These are phyloP conservation scores for Phataginus tricuspis DNA, from an alignment of 2,797 vertebrate genomes.

Conservation along the genomic window DNA sequence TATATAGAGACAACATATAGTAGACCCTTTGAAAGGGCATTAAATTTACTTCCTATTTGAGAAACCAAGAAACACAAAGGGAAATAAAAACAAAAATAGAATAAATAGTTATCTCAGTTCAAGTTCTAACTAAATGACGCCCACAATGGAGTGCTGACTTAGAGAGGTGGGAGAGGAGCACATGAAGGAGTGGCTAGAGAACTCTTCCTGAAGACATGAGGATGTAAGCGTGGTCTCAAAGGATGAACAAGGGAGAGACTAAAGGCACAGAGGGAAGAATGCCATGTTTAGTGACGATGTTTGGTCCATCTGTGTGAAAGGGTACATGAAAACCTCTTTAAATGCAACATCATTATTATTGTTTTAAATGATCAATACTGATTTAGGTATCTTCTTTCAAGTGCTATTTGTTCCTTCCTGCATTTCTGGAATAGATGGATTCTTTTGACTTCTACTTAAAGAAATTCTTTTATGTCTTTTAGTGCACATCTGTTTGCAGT, in stretches of 20 bases:
- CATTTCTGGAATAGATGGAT: not conserved
- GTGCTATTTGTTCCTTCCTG: not conserved
- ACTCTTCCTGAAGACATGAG: not conserved
- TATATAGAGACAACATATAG: not conserved
- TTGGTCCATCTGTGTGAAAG: not conserved
- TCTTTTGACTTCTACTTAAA: slow-evolving; percentile 52
- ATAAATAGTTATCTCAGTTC: not conserved
- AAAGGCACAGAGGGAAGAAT: not conserved
- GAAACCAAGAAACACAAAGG: slow-evolving; percentile 1
- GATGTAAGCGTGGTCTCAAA: not conserved
- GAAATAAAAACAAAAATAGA: slow-evolving; percentile 3
- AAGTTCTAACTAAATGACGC: not conserved
- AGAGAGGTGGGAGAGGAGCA: not conserved
- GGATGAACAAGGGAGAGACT: not conserved
- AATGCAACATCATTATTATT: not conserved
- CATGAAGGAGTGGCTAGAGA: not conserved
- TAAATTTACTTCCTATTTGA: slow-evolving; percentile 27
- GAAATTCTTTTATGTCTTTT: slow-evolving; percentile 38
- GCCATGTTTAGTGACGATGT: not conserved
- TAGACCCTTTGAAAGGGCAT: not conserved
- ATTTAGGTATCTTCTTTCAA: not conserved
- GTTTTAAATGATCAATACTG: not conserved
- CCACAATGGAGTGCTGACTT: not conserved
- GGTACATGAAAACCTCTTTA: not conserved
- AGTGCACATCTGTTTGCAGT: not conserved